These are phyloP conservation scores for Malurus leucopterus DNA, from an alignment of 2,797 vertebrate species.

Conservation along the genomic window DNA sequence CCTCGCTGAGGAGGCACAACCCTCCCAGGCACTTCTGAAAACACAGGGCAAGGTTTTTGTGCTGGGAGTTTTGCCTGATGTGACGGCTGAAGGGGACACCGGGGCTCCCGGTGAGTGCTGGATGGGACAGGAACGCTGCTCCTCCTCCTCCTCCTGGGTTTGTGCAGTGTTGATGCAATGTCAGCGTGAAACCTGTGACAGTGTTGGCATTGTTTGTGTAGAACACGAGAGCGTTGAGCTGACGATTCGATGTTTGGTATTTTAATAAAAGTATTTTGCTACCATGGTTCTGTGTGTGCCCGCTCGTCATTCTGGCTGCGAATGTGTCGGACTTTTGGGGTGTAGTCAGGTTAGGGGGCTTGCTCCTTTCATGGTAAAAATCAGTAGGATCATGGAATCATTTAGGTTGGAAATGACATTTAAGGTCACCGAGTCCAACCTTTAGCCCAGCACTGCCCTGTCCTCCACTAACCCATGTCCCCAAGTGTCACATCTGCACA, in stretches of 20 bases:
- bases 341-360: not conserved
- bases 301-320: rapidly evolving
- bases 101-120: not conserved
- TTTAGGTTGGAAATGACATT: not conserved
- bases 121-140: not conserved
- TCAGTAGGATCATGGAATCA: not conserved
- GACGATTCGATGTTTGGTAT: not conserved
- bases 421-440: too few relatives aligned
- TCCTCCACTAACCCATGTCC: too few relatives aligned
- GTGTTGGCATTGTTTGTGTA: not conserved
- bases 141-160: not conserved
- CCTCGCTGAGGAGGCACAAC: not conserved
- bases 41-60: not conserved
- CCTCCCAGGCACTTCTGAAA: not conserved
- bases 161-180: not conserved
- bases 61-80: not conserved
- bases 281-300: not conserved
- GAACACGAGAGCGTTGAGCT: not conserved
- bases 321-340: not conserved
- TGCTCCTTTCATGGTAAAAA: not conserved
- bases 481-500: too few relatives aligned
- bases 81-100: not conserved
- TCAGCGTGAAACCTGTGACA: not conserved
- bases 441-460: too few relatives aligned
- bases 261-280: conserved; percentile 58